Percentiles rank a stretch among this genome's conserved stretches.
These are phyloP conservation scores for Rhinophrynus dorsalis DNA, from an alignment of 2,797 vertebrate genomes.

Conservation along the genomic window DNA sequence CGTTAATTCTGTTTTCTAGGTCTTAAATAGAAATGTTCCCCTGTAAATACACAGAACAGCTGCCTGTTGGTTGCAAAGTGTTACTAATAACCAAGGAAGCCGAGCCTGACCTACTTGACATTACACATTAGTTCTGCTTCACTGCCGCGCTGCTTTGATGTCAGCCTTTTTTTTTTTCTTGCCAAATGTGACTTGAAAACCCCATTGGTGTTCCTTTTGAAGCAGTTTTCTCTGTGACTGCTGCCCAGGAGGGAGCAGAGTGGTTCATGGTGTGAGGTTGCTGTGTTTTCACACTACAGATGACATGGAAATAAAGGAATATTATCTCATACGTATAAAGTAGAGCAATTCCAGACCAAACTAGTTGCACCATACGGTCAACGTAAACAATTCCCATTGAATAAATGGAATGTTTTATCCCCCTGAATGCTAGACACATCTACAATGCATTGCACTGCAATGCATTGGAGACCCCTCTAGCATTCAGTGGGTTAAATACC, in stretches of 20 bases:
- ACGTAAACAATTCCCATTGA: too few species aligned
- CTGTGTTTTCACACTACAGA: conserved; percentile 27
- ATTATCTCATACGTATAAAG: too few species aligned
- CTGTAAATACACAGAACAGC: conserved; percentile 67
- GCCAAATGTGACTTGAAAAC: conserved; percentile 50
- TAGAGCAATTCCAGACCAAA: too few species aligned
- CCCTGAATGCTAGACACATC: too few species aligned
- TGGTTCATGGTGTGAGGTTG: conserved; percentile 20
- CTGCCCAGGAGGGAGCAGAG: conserved; percentile 35
- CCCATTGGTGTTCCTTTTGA: conserved; percentile 39
- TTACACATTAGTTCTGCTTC: conserved; percentile 76
- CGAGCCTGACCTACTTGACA: conserved; percentile 68
- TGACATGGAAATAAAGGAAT: conserved; percentile 35
- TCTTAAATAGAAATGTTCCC: conserved; percentile 58
- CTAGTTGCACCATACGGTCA: too few species aligned
- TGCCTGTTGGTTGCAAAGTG: conserved; percentile 62
- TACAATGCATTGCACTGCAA: too few species aligned
- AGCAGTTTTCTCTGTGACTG: conserved; percentile 27
- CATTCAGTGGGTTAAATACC: too few species aligned
- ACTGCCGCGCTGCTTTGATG: conserved; percentile 64
- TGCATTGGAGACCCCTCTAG: too few species aligned
- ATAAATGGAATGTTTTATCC: too few species aligned
- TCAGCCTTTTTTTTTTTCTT: conserved; percentile 48
- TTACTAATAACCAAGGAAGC: conserved; percentile 63
- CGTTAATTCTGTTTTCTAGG: conserved; percentile 49